These are phyloP conservation scores for Cyclophora punctaria DNA, from an alignment of 2,888 invertebrate species.

Conservation along the genomic window DNA sequence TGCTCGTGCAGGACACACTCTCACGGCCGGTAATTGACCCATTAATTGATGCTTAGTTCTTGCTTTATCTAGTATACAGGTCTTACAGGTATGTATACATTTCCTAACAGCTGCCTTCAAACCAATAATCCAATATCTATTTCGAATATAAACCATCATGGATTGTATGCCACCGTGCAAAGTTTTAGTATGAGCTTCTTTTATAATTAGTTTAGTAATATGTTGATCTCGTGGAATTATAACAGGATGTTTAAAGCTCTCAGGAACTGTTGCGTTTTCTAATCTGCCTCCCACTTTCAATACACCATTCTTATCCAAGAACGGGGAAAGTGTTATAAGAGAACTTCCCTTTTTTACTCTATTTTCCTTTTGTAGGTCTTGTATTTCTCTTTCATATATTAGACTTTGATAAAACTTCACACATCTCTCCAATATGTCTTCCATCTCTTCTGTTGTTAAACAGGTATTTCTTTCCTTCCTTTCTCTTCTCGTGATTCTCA, in stretches of 20 bases:
- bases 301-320: constrained; percentile 8
- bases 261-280: constrained; percentile 2
- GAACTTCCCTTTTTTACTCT: constrained; percentile 6
- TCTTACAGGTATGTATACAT: constrained; percentile 10
- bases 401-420: too few relatives aligned
- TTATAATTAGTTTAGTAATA: constrained; percentile 8
- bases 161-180: constrained; percentile 20
- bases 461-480: too few relatives aligned
- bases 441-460: too few relatives aligned
- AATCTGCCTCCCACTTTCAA: constrained; percentile 15
- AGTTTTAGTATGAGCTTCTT: constrained; percentile 19
- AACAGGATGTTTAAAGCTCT: constrained; percentile 11
- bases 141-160: constrained; percentile 15
- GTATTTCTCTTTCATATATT: too few relatives aligned
- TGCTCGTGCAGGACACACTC: constrained; percentile 7
- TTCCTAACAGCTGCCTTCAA: constrained; percentile 7
- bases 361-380: too few relatives aligned
- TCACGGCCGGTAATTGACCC: constrained; percentile 12
- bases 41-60: constrained; percentile 10
- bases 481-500: too few relatives aligned
- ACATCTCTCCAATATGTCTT: too few relatives aligned
- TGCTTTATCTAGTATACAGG: constrained; percentile 7
- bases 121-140: constrained; percentile 13
- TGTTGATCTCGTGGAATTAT: constrained; percentile 6
- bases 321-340: constrained; percentile 3